These are phyloP conservation scores for Apogon talboti DNA, from an alignment of 2,797 vertebrate species.

Conservation along the genomic window DNA sequence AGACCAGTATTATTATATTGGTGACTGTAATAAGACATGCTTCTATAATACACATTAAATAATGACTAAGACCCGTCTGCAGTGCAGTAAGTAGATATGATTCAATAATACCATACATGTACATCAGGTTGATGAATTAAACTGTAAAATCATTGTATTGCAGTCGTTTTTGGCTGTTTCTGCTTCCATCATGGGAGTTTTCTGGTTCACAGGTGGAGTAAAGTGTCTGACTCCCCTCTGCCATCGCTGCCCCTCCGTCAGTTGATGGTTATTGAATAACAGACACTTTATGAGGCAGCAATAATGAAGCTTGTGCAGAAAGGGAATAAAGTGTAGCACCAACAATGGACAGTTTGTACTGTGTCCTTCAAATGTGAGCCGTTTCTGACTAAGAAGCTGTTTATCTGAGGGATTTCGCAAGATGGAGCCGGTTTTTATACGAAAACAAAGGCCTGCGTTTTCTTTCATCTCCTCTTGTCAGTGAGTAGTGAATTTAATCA, in stretches of 20 bases:
- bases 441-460: constrained; percentile 49
- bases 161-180: neutral
- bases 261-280: constrained; percentile 83
- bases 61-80: neutral
- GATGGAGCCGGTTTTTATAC: constrained; percentile 26
- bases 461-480: constrained; percentile 46
- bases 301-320: constrained; percentile 66
- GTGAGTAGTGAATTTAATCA: constrained; percentile 11
- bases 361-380: constrained; percentile 72
- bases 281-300: constrained; percentile 79
- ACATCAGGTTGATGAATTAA: neutral
- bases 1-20: too few species aligned
- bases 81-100: too few species aligned
- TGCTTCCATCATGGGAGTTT: constrained; percentile 13
- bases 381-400: constrained; percentile 55
- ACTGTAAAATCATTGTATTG: neutral
- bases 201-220: constrained; percentile 6
- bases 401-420: constrained; percentile 71
- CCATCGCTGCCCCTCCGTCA: constrained; percentile 46
- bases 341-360: constrained; percentile 80
- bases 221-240: constrained; percentile 32
- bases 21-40: neutral
- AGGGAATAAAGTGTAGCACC: constrained; percentile 67
- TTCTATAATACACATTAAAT: neutral
- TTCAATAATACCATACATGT: neutral